These are phyloP conservation scores for Stenchaetothrips biformis DNA, from an alignment of 2,888 invertebrate genomes.

Conservation along the genomic window DNA sequence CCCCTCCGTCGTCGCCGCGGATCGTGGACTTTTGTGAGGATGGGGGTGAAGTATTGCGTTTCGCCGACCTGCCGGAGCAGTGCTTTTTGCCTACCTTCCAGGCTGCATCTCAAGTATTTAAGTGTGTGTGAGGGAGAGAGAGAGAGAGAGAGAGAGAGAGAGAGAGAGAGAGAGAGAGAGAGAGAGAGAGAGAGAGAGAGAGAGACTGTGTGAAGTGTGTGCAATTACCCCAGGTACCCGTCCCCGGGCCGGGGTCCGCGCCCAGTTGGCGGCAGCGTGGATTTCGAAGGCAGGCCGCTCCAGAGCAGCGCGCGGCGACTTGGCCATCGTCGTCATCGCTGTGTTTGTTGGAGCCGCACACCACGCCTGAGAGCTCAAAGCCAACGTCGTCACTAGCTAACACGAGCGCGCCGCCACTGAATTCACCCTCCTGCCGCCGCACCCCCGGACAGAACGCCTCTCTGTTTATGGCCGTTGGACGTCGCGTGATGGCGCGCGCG, in stretches of 20 bases:
- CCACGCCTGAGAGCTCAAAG: not conserved
- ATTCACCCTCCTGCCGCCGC: not conserved
- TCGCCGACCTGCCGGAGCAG: no score
- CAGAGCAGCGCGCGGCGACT: not conserved
- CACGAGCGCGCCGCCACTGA: not conserved
- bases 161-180: no score
- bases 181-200: no score
- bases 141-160: no score
- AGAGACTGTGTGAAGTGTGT: no score
- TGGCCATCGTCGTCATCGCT: not conserved
- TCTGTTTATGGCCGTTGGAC: not conserved
- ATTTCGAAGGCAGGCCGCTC: not conserved
- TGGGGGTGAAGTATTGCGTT: no score
- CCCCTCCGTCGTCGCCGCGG: not conserved
- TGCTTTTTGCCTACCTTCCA: no score
- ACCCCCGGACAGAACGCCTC: not conserved
- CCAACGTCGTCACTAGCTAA: not conserved
- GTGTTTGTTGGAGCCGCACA: not conserved
- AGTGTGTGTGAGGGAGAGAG: no score
- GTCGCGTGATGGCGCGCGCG: not conserved
- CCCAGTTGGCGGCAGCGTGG: not conserved
- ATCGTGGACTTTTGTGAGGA: not conserved
- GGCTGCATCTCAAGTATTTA: no score
- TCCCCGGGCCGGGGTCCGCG: no score
- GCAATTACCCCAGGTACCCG: no score